phyloP scores from a whole-genome alignment of 2,888 invertebrate genomes.

The Zaprionus obscuricornis region DNA sequence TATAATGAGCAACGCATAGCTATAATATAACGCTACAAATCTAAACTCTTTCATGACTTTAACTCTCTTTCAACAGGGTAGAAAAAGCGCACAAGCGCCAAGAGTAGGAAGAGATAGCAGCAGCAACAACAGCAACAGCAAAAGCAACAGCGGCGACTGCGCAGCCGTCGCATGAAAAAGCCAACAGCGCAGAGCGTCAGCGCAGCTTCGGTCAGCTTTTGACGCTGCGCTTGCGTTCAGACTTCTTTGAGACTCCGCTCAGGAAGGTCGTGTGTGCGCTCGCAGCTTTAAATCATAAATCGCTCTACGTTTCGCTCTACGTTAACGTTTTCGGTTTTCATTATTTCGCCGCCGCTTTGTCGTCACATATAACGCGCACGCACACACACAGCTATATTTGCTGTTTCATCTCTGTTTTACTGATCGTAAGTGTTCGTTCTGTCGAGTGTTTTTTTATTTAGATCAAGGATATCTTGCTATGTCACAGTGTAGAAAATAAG shows the following conservation, averaged over 20 bases:
- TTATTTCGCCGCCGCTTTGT: no score
- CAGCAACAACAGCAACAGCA: constrained; percentile 18
- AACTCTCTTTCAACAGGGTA: constrained; percentile 11
- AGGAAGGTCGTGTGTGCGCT: constrained; percentile 82
- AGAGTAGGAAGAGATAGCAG: constrained; percentile 41
- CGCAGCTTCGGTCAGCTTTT: constrained; percentile 56
- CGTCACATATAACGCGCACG: no score
- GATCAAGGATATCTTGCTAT: constrained; percentile 47
- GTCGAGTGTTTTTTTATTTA: no score
- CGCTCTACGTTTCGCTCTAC: constrained; percentile 6
- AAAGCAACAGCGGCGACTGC: constrained; percentile 37
- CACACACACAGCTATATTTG: no score
- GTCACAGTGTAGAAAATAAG: constrained; percentile 6
- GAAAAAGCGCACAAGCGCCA: constrained; percentile 36
- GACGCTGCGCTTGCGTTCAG: constrained; percentile 78
- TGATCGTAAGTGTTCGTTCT: no score
- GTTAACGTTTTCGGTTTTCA: neutral
- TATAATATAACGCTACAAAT: no score
- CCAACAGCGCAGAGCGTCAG: constrained; percentile 9
- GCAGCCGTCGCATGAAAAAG: constrained; percentile 29
- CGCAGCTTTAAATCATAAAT: no score
- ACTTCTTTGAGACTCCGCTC: constrained; percentile 84
- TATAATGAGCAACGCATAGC: no score
- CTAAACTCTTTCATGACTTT: no score
- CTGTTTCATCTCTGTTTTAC: no score